These are phyloP conservation scores for Psophia crepitans DNA, from an alignment of 2,113 vertebrate genomes.

Conservation along the genomic window DNA sequence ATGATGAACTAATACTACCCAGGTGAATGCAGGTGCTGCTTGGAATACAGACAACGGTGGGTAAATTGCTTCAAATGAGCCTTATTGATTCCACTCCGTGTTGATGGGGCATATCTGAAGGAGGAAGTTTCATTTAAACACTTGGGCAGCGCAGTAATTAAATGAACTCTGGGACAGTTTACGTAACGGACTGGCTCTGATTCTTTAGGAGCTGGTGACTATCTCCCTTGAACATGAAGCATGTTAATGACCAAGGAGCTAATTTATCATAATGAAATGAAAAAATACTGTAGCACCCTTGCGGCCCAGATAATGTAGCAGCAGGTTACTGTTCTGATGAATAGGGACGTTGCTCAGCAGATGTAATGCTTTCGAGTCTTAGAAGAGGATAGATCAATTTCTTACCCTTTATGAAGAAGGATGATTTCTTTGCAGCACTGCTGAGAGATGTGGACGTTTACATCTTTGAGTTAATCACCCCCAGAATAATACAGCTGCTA, in stretches of 20 bases:
- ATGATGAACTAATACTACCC: slow-evolving; percentile 29
- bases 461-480: not conserved
- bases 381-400: slow-evolving; percentile 24
- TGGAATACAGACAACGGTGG: not conserved
- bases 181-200: not conserved
- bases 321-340: slow-evolving; percentile 33
- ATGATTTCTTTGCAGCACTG: not conserved
- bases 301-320: not conserved
- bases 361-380: not conserved
- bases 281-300: slow-evolving; percentile 7
- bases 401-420: not conserved
- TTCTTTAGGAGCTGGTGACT: not conserved
- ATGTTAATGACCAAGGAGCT: not conserved
- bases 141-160: slow-evolving; percentile 51
- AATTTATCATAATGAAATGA: slow-evolving; percentile 39
- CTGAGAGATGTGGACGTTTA: not conserved
- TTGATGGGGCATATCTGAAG: slow-evolving; percentile 38
- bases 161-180: slow-evolving; percentile 21
- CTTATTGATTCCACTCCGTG: slow-evolving; percentile 52
- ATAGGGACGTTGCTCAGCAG: not conserved
- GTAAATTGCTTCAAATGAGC: slow-evolving; percentile 56
- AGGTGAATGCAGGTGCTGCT: not conserved
- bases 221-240: slow-evolving; percentile 21
- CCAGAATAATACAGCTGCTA: not conserved
- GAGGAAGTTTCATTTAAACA: slow-evolving; percentile 52